Evolutionary conservation across 2,888 invertebrate genomes (phyloP), one percentile per base, ranked within the genome.

Genomic region (Cheilosia grossa): DNA sequence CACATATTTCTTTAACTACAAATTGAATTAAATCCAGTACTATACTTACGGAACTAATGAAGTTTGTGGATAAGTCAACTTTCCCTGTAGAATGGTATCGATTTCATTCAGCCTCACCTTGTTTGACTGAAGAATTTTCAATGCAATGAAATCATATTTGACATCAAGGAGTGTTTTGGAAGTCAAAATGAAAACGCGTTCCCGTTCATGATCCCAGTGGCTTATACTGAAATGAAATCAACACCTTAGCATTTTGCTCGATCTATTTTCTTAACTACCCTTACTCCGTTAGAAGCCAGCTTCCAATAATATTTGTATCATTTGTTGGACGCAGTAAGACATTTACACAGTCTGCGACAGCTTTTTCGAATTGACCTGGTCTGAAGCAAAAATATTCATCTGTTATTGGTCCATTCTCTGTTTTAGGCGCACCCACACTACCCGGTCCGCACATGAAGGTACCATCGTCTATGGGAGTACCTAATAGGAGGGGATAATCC

Each of bases 131-230:
- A 96, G 91, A 87, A 95, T 93, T 88, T 95, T 95, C 91, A 96
- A 93, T 0, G 96, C 96, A 88, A 97, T 97, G 91, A 97, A 97
- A 92, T 97, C 97, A 91, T 96, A 97, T 90, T 96, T 97, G 77
- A 96, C 94, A 7, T 95, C 94, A 89, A 96, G 93, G 33, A 97
- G 92, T 47, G 95, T 93, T 88, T 95, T 93, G n/a, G 95, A 94
- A 2, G 96, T 96, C 27, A 97, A 92, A 15, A 97, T 90, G 2
- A 97, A 93, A 47, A 97, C 93, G 63, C 96, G 93, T 91, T 97
- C 97, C 88, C 96, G 95, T 90, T 97, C 97, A 89, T 95, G 95
- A 89, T 97, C 97, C 97, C 97, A 97, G 85, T 96, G 93, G 88
- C 96, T 97, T 88, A 97, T 97, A 91, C 97, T 97, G 91, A 19